phyloP scores from a whole-genome alignment of 2,113 vertebrate genomes.

The Misgurnus mizolepis region DNA sequence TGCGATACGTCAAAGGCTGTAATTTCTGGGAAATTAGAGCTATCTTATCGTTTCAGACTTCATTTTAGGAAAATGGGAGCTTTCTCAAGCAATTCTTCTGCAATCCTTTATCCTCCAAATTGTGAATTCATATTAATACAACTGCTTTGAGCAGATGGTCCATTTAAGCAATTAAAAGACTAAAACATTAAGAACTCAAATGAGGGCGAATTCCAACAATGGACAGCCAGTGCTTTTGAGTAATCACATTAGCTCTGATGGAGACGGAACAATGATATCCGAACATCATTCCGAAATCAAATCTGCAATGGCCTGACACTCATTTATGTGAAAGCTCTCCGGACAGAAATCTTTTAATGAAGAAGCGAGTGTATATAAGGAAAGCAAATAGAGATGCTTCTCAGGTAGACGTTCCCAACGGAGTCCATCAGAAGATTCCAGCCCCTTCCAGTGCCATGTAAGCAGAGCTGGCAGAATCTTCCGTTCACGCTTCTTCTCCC shows the following conservation, averaged over 20 bases:
- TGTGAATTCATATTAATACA: constrained; percentile 24
- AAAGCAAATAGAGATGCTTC: constrained; percentile 33
- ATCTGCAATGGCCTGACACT: background rate
- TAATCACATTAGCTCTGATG: constrained; percentile 9
- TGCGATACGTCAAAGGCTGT: constrained; percentile 35
- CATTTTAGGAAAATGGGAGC: background rate
- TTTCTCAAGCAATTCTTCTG: constrained; percentile 9
- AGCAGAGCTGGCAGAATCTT: constrained; percentile 28
- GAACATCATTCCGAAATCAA: constrained; percentile 12
- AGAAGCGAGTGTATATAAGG: constrained; percentile 15
- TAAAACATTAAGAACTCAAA: constrained; percentile 39
- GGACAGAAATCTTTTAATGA: background rate
- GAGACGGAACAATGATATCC: constrained; percentile 19
- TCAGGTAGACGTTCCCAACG: background rate
- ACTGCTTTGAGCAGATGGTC: constrained; percentile 2
- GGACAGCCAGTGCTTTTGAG: constrained; percentile 22
- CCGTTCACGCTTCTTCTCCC: constrained; percentile 25
- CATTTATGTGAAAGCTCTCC: background rate
- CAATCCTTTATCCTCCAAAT: constrained; percentile 12
- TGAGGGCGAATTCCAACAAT: constrained; percentile 38
- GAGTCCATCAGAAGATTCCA: constrained; percentile 31
- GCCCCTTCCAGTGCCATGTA: constrained; percentile 29
- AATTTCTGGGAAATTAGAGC: constrained; percentile 47
- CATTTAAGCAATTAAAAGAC: constrained; percentile 34
- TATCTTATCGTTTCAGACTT: constrained; percentile 39